Evolutionary conservation across 2,797 vertebrate genomes (phyloP).

Genomic region (Mastacembelus armatus): DNA sequence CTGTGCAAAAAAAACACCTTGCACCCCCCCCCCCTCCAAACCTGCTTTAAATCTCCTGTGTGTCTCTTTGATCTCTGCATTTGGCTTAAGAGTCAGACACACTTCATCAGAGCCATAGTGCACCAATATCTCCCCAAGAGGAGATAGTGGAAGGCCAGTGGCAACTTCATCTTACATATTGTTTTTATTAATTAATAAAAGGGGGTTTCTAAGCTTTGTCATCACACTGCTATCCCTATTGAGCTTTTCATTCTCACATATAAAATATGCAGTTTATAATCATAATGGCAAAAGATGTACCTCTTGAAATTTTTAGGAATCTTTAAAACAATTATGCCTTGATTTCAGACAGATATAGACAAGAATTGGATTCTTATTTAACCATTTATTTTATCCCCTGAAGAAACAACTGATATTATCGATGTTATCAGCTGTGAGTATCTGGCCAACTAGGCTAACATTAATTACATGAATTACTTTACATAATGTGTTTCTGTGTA

Average conservation of each 20-base stretch:
- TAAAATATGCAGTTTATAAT: not conserved
- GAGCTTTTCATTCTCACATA: not conserved
- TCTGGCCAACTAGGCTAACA: no score
- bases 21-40: no score
- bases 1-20: slow-evolving; percentile 40
- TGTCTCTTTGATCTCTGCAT: slow-evolving; percentile 51
- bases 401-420: no score
- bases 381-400: no score
- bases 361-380: no score
- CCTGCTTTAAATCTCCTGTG: slow-evolving; percentile 40
- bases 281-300: not conserved
- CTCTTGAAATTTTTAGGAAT: not conserved
- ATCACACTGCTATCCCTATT: not conserved
- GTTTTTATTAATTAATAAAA: no score
- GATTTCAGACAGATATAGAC: not conserved
- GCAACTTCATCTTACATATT: no score
- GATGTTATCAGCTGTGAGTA: no score
- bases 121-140: slow-evolving; percentile 31
- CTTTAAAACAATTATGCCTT: not conserved
- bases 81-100: slow-evolving; percentile 50
- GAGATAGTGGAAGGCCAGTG: slow-evolving; percentile 24
- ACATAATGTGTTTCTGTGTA: no score
- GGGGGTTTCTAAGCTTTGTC: no score
- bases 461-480: no score
- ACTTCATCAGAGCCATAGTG: slow-evolving; percentile 55